Evolutionary conservation across 2,888 invertebrate genomes (phyloP).

Genomic region (Perdita meconis): DNA sequence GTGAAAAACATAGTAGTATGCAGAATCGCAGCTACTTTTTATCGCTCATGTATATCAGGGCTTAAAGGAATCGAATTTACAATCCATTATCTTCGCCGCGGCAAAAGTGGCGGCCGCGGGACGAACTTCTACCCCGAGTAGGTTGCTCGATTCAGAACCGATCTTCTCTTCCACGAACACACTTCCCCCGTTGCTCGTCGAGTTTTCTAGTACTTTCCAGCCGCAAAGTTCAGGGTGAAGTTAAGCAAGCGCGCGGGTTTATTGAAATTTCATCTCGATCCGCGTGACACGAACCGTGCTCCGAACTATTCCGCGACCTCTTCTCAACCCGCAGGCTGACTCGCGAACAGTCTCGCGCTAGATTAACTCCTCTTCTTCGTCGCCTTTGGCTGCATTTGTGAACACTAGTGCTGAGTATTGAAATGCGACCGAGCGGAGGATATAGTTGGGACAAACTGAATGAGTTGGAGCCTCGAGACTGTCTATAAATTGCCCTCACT

Average conservation of each 20-base stretch:
- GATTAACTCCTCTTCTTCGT: conserved; percentile 52
- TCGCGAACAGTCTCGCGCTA: conserved; percentile 33
- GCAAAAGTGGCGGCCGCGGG: conserved; percentile 38
- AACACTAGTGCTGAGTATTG: background rate
- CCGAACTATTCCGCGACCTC: conserved; percentile 30
- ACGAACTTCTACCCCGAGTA: conserved; percentile 28
- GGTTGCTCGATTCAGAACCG: conserved; percentile 42
- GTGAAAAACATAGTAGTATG: too few relatives aligned
- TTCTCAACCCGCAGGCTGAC: conserved; percentile 25
- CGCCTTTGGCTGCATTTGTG: background rate
- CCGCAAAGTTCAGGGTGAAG: conserved; percentile 57
- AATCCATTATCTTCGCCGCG: conserved; percentile 44
- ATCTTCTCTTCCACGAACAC: conserved; percentile 17
- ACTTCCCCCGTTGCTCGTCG: conserved; percentile 11
- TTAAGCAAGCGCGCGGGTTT: conserved; percentile 53
- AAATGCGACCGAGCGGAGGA: background rate
- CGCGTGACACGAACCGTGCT: conserved; percentile 49
- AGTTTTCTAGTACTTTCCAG: conserved; percentile 36
- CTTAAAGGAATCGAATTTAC: conserved; percentile 54
- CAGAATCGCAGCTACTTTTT: too few relatives aligned
- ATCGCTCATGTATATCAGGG: too few relatives aligned
- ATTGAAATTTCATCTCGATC: conserved; percentile 70
- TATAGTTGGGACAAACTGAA: background rate
- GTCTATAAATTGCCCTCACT: too few relatives aligned
- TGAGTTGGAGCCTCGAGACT: background rate